Percentiles rank a stretch among this genome's conserved stretches.
These are phyloP conservation scores for Xyliphius kryptos DNA, from an alignment of 2,113 vertebrate species.

Conservation along the genomic window DNA sequence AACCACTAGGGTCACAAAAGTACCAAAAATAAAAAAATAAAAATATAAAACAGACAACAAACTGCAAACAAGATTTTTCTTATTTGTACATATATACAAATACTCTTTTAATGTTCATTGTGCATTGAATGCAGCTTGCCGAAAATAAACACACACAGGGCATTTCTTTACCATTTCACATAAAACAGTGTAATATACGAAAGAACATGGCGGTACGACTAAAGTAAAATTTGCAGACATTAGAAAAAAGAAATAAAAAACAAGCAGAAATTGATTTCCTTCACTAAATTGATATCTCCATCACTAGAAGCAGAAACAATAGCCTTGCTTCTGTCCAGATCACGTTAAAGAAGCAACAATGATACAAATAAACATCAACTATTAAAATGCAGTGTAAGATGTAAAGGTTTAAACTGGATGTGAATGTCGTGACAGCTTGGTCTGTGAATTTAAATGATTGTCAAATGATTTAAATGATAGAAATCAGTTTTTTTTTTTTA, in stretches of 20 bases:
- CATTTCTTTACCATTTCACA: not conserved
- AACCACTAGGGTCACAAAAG: too few species aligned
- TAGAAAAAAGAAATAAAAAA: too few species aligned
- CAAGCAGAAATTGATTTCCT: too few species aligned
- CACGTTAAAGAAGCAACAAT: not conserved
- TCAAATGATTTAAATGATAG: too few species aligned
- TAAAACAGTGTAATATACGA: not conserved
- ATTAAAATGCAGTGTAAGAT: not conserved
- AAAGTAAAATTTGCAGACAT: too few species aligned
- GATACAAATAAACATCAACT: not conserved
- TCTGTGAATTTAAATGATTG: too few species aligned
- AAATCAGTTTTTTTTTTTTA: too few species aligned
- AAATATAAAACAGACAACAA: slow-evolving; percentile 42
- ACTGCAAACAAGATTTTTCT: slow-evolving; percentile 43
- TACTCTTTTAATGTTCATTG: slow-evolving; percentile 46
- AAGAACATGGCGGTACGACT: too few species aligned
- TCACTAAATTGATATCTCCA: too few species aligned
- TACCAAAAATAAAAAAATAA: slow-evolving; percentile 45
- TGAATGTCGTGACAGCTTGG: not conserved
- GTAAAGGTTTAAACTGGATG: not conserved
- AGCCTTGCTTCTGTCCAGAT: not conserved
- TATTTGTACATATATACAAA: slow-evolving; percentile 71
- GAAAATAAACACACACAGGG: slow-evolving; percentile 25
- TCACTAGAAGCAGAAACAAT: not conserved
- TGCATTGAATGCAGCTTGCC: slow-evolving; percentile 37